Conservation (phyloP, 2,113 vertebrate genomes). For the Esox niger region DNA sequence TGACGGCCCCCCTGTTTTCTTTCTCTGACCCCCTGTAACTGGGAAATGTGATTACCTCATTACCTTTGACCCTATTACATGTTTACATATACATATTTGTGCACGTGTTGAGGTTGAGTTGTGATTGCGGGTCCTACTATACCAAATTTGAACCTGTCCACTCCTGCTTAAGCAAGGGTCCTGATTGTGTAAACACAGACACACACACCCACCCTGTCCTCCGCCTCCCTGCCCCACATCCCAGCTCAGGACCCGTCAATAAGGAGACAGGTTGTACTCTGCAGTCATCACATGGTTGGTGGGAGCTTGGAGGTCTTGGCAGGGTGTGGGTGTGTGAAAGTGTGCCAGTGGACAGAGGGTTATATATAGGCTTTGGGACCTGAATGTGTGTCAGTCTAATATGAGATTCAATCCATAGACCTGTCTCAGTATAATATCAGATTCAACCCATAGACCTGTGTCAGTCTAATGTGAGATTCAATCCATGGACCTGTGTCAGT, state of each 20-base stretch:
- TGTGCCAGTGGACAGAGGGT: conserved; percentile 2
- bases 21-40: too few relatives aligned
- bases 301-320: conserved; percentile 2
- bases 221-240: conserved; percentile 19
- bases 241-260: conserved; percentile 15
- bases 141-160: too few relatives aligned
- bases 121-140: background rate
- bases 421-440: too few relatives aligned
- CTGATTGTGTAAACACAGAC: too few relatives aligned
- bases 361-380: conserved; percentile 6
- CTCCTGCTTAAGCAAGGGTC: conserved; percentile 15
- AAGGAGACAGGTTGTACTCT: background rate
- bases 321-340: background rate
- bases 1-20: too few relatives aligned
- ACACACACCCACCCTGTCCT: conserved; percentile 9
- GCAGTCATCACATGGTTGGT: conserved; percentile 9
- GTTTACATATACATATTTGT: background rate
- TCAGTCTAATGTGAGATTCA: background rate
- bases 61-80: too few relatives aligned
- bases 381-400: background rate
- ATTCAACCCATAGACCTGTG: too few relatives aligned
- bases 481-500: too few relatives aligned
- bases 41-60: too few relatives aligned
- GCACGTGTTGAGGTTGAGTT: background rate
- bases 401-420: too few relatives aligned